Base-by-base conservation (phyloP, 2,113 vertebrate species). In the Pelobates fuscus region DNA sequence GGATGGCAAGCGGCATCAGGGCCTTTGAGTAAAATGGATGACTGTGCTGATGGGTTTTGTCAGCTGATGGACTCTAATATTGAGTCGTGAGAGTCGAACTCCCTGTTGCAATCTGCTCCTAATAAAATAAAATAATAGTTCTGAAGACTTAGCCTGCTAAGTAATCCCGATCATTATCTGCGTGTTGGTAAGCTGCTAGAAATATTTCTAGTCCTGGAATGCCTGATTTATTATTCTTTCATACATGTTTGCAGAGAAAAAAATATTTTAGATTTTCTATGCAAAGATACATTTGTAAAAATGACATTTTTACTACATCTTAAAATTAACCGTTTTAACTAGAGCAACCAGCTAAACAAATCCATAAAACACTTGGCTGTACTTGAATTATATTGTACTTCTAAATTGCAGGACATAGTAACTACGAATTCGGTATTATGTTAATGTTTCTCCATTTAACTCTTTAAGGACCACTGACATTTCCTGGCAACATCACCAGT, bases 21-120 rank as follows among this genome's bases (percentile, higher is more conserved):
- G 80, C 78, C 71, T 85, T 68, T 79, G 62, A 85, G 80, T 75
- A 81, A 75, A 86, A 84, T 79, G 75, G 83, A 84, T 89, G 83
- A 85, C 81, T 69, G 63, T 57, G 23, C 43, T 85, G 80, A 88
- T 89, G 70, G 61, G 32, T 78, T 86, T 77, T 86, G 86, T 81
- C 85, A 85, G 77, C 79, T 32, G 7, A 84, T 84, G 78, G 80
- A 80, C 78, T 84, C 78, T 67, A 77, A 46, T 80, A 83, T 70
- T 81, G 78, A 83, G 80, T 66, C 79, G 79, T 77, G 77, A 82
- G 81, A 78, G 71, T 65, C 82, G 76, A 81, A 84, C 79, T 84
- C 80, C 80, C 78, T 60, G 0, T 52, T 83, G 82, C 71, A 84
- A 84, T 84, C 77, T 79, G 73, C 72, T 79, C 71, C 83, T 86